phyloP scores from a whole-genome alignment of 2,797 vertebrate species.

The Mus caroli region DNA sequence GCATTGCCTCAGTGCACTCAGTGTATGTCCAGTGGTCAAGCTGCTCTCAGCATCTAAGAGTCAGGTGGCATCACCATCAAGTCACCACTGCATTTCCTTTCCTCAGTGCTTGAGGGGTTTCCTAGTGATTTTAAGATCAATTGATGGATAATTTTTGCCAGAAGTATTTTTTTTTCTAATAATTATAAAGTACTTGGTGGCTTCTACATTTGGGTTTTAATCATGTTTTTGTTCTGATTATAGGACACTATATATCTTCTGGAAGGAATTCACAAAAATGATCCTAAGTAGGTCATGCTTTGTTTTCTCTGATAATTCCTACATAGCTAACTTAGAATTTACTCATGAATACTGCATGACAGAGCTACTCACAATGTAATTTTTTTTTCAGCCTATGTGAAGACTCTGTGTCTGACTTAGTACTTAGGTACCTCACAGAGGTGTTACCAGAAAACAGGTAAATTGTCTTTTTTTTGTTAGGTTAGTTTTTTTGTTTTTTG shows the following conservation, averaged over 20 bases:
- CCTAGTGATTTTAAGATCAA: neutral
- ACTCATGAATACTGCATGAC: neutral
- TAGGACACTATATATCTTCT: constrained; percentile 96
- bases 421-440: constrained; percentile 97
- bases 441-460: constrained; percentile 98
- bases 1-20: too few relatives aligned
- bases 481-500: too few relatives aligned
- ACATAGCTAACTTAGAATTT: constrained; percentile 3
- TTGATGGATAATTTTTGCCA: neutral
- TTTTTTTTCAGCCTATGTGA: constrained; percentile 76
- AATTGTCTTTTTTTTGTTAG: constrained; percentile 32
- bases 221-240: constrained; percentile 61
- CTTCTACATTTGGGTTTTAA: constrained; percentile 5
- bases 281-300: constrained; percentile 90
- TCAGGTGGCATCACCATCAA: too few relatives aligned
- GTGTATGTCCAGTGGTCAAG: too few relatives aligned
- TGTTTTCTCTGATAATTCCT: constrained; percentile 37
- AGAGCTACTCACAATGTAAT: neutral
- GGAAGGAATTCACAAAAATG: constrained; percentile 92
- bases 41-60: too few relatives aligned
- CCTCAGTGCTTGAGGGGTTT: neutral
- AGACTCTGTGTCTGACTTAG: constrained; percentile 89
- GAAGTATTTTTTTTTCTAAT: constrained; percentile 13
- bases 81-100: neutral
- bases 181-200: constrained; percentile 2